Base-by-base conservation (phyloP, 2,113 vertebrate genomes). In the Anguilla rostrata region DNA sequence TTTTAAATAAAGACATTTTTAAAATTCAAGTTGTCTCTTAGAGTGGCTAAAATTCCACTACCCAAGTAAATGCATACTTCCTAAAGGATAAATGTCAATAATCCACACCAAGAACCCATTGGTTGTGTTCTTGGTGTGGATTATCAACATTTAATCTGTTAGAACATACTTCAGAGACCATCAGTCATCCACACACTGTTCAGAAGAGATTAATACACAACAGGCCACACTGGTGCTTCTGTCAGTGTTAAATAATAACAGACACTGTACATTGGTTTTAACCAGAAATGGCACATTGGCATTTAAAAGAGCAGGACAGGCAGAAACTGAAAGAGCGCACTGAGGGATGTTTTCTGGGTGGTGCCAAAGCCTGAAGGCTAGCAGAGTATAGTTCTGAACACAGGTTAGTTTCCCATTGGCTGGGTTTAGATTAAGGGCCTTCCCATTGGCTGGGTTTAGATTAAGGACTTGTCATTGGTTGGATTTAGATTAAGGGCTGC, bases 301-400 rank as follows among this genome's bases (percentile, higher is more conserved):
- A n/a, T 29, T 40, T 71, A n/a, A 22, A 5, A n/a, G 16, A 22
- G 29, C 46, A 79, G 22, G 71, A 53, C 15, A 79, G 71, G 46
- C 71, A 11, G 63, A 12, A n/a, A n/a, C 66, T 26, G 84, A 78
- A 78, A 78, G 83, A 71, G 43, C 43, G 78, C 43, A 29, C 26
- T 49, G 71, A 78, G 5, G 20, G n/a, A 71, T 85, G 71, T 71
- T 56, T 16, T 85, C 84, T 56, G 71, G 43, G 41, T 57, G n/a
- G 18, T 46, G 29, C 29, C 8, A 75, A 12, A 26, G 75, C 12
- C 75, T 40, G 41, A 5, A 80, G 49, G 75, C 43, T 75, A 18
- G 71, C 71, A 34, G n/a, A 75, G n/a, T 34, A n/a, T 34, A n/a
- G n/a, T 75, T n/a, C 26, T n/a, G n/a, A 75, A 75, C n/a, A 34